Base-by-base conservation (phyloP, 2,113 vertebrate genomes). In the Eubucco bourcierii region DNA sequence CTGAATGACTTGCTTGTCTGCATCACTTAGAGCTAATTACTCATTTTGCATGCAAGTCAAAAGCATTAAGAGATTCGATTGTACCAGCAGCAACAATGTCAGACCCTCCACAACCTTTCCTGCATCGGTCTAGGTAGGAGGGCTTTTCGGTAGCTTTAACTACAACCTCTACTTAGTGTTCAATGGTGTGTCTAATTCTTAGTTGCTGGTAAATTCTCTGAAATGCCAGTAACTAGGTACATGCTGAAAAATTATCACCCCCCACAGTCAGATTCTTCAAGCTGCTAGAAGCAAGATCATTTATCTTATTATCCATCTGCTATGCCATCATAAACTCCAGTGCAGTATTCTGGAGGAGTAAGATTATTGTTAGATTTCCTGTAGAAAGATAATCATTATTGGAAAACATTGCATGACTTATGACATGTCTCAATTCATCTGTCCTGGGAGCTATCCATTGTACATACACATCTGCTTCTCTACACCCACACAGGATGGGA, bases 401-500 rank as follows among this genome's bases (percentile, higher is more conserved):
- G 89, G 93, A 90, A 88, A 82, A 81, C 58, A 58, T 17, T 25
- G 83, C 87, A 67, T 91, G 93, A 95, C 89, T 95, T 92, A 92
- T 78, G 92, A 56, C 68, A 75, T 14, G 67, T 91, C 90, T 94
- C 73, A 71, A 4, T 28, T 93, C 60, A 28, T 90, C 46, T 94
- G 92, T 94, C 87, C 83, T 94, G 95, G 96, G 96, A 97, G 87
- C 95, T 84, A 70, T 97, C 85, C 37, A 3, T 7, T 91, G 93
- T 74, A 7, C 8, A 0, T 3, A 3, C 95, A 95, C 95, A 95
- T 96, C 94, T 97, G 95, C 95, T 96, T 19, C 87, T 86, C 80
- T 63, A 95, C 95, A 91, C 95, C 95, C 95, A 96, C 94, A 78
- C 95, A 89, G 95, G 94, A 95, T 94, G 95, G 93, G 94, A 92